Base-by-base conservation (phyloP, 1,140 invertebrate genomes). In the Nasonia vitripennis region DNA sequence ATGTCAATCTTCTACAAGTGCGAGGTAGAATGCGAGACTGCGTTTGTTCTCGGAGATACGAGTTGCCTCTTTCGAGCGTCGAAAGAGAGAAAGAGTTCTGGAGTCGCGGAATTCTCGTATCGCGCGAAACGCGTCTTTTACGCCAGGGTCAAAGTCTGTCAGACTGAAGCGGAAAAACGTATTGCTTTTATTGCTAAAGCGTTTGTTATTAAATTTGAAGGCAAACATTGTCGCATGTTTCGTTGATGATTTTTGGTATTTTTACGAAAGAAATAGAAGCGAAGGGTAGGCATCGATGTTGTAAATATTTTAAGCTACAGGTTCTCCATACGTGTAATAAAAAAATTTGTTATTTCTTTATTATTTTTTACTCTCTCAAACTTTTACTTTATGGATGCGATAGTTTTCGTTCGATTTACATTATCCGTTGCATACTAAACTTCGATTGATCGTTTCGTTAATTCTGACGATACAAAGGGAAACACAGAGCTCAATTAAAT, bases 1-100 rank as follows among this genome's bases (percentile, higher is more conserved):
- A 86, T 88, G 87, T 88, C 86, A 68, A 86, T 77, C 81, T 83
- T 78, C 55, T 37, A n/a, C 62, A 70, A 51, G 12, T 81, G 23
- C 51, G 55, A 31, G 55, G 34, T 7, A 62, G 23, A 31, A 17
- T 71, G 70, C 23, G 27, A 71, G 27, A 71, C 27, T 12, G 31
- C 70, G 27, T 71, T 62, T 41, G 74, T 7, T 75, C 37, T 75
- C 41, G 20, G 20, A n/a, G 17, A 62, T 62, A n/a, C 55, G 55
- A 62, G 55, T 5, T 62, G n/a, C 17, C 17, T 62, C 55, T 62
- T 62, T n/a, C 17, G 20, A 62, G 17, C 20, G 17, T n/a, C 55
- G 48, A 62, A 20, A 17, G 17, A n/a, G 17, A 20, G 17, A 7
- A 17, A 62, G 55, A 62, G 5, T 17, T 62, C 4, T 20, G 17